A percentile compares a stretch with the other conserved stretches of the same genome.
Conservation (phyloP, 2,888 invertebrate genomes). For the Ceriagrion tenellum region DNA sequence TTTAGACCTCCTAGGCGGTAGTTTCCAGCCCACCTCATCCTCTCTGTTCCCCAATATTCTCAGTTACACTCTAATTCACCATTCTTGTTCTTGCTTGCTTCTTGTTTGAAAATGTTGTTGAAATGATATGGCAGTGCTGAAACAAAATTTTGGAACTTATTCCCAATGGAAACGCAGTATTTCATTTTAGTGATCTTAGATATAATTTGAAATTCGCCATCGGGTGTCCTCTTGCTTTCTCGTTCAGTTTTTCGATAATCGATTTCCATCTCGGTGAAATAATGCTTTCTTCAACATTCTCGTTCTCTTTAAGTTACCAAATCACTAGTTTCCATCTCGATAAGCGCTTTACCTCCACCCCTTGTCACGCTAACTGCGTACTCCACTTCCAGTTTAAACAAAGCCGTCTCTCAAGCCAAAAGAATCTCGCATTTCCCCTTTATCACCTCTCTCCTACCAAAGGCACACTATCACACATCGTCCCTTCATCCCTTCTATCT, state of each 20-base stretch:
- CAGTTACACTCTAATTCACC: background rate
- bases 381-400: background rate
- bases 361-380: background rate
- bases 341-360: background rate
- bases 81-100: background rate
- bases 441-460: conserved; percentile 20
- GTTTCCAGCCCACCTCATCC: conserved; percentile 26
- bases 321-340: background rate
- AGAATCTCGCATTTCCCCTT: conserved; percentile 36
- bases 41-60: background rate
- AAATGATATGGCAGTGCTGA: background rate
- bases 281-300: background rate
- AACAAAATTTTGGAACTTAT: background rate
- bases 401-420: background rate
- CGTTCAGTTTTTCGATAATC: background rate
- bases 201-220: no score
- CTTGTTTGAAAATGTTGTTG: background rate
- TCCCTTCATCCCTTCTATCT: no score
- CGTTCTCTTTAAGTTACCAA: background rate
- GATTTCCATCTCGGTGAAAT: background rate
- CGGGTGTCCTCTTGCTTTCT: background rate
- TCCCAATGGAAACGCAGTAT: background rate
- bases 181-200: no score
- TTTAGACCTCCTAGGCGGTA: background rate
- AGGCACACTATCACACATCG: background rate